Conservation (phyloP, 2,113 vertebrate genomes). For the Gymnogyps californianus region DNA sequence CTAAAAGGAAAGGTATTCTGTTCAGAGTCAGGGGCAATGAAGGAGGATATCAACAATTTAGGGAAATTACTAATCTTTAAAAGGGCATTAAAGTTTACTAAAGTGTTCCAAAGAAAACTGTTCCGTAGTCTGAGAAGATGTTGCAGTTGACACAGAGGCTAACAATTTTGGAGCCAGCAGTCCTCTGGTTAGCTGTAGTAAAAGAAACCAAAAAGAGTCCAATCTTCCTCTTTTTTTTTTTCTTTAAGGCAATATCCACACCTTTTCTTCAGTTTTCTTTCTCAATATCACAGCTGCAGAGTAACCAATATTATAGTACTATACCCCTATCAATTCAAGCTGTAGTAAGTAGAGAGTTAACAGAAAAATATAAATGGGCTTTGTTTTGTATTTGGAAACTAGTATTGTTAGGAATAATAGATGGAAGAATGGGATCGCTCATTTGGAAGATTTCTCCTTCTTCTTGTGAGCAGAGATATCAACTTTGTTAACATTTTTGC, state of each 20-base stretch:
- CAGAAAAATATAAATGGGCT: not conserved
- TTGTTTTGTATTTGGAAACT: not conserved
- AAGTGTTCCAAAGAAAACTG: not conserved
- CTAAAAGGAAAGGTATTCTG: not conserved
- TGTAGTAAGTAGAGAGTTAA: not conserved
- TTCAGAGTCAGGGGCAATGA: not conserved
- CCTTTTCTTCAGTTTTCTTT: not conserved
- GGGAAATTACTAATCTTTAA: not conserved
- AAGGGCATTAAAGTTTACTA: not conserved
- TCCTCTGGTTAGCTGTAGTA: not conserved
- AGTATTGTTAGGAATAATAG: not conserved
- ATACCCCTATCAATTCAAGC: not conserved
- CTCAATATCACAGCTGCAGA: not conserved
- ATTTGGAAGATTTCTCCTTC: not conserved
- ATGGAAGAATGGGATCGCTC: fast-evolving
- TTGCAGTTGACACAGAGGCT: not conserved
- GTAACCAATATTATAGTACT: not conserved
- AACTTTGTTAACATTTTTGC: not conserved
- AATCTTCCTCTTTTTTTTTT: not conserved
- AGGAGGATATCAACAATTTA: not conserved
- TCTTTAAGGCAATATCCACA: not conserved
- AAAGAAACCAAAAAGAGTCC: not conserved
- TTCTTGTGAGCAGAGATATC: not conserved
- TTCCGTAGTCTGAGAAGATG: not conserved
- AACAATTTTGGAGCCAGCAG: not conserved